A percentile compares a stretch with the other conserved stretches of the same genome.
Evolutionary conservation across 2,797 vertebrate species (phyloP).

Genomic region (Sebastes goodei): DNA sequence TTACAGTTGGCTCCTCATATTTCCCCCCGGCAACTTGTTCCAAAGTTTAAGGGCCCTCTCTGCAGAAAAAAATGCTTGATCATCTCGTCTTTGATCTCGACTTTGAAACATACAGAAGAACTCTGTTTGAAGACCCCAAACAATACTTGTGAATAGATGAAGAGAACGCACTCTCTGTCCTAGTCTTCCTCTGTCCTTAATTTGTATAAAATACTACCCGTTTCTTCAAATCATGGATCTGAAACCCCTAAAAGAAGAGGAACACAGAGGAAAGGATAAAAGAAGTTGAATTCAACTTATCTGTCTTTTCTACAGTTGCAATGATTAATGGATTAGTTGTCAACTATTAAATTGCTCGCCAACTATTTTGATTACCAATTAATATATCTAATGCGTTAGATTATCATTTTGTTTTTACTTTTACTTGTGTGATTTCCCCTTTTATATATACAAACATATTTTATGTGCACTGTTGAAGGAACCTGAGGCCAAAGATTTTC

Average conservation of each 20-base stretch:
- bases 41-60: constrained; percentile 30
- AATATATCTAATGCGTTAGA: too few species aligned
- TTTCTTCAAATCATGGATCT: not conserved
- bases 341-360: too few species aligned
- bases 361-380: too few species aligned
- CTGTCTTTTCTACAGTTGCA: too few species aligned
- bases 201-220: constrained; percentile 5
- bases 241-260: not conserved
- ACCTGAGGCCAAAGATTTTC: too few species aligned
- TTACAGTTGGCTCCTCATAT: constrained; percentile 28
- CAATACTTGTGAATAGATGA: constrained; percentile 1
- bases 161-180: not conserved
- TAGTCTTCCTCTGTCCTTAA: not conserved
- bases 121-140: constrained; percentile 22
- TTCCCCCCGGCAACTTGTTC: constrained; percentile 45
- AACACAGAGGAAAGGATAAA: not conserved
- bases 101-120: constrained; percentile 40
- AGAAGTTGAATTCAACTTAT: not conserved
- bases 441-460: too few species aligned
- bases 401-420: too few species aligned
- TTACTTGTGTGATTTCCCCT: too few species aligned
- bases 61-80: constrained; percentile 46
- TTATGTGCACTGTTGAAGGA: too few species aligned
- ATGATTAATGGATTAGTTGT: too few species aligned
- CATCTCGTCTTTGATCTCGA: constrained; percentile 55